Evolutionary conservation across 2,797 vertebrate genomes (phyloP).

Genomic region (Sebastes matsubarae): DNA sequence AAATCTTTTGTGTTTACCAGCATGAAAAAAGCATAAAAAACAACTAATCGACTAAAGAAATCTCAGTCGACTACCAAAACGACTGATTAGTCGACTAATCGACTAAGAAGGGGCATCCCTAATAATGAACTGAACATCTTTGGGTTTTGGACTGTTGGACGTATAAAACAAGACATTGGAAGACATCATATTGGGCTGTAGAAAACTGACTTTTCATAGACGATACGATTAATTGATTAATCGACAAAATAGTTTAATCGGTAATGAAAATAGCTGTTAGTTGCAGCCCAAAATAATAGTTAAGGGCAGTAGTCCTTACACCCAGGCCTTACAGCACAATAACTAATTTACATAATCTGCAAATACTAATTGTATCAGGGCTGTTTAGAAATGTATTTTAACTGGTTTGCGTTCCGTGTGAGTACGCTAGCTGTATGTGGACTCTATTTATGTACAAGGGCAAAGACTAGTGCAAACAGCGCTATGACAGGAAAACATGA

Average conservation of each 20-base stretch:
- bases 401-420: background rate
- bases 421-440: background rate
- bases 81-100: too few species aligned
- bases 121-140: background rate
- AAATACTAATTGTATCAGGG: background rate
- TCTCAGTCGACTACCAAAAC: too few species aligned
- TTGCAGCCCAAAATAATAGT: background rate
- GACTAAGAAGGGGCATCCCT: too few species aligned
- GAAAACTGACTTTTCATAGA: background rate
- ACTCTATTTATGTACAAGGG: background rate
- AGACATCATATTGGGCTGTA: background rate
- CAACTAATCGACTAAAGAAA: too few species aligned
- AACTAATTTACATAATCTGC: background rate
- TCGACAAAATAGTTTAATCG: background rate
- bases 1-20: too few species aligned
- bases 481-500: slow-evolving; percentile 7
- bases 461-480: background rate
- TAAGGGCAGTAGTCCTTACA: background rate
- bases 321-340: background rate
- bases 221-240: background rate
- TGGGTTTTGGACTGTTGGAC: background rate
- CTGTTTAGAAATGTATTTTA: background rate
- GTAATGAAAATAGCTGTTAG: background rate
- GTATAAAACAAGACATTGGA: background rate
- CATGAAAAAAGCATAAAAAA: too few species aligned